A percentile compares a stretch with the other conserved stretches of the same genome.
phyloP scores from a whole-genome alignment of 2,888 invertebrate genomes.

The Lepetodrilus schrolli region DNA sequence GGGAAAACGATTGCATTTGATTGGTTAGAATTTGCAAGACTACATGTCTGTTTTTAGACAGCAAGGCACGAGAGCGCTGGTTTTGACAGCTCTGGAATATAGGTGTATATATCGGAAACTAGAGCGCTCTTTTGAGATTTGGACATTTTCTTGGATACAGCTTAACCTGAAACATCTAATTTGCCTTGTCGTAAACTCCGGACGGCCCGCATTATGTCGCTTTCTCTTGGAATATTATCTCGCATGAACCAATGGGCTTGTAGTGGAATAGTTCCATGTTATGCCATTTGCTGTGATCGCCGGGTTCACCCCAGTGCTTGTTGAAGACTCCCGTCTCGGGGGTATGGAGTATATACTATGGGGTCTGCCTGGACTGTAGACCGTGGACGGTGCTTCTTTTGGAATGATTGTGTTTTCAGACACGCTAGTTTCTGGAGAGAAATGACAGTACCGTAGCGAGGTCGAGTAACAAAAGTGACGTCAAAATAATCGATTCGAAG shows the following conservation, averaged over 20 bases:
- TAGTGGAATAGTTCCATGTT: slow-evolving; percentile 6
- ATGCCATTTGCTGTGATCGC: background rate
- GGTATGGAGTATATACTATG: slow-evolving; percentile 13
- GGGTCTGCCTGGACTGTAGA: background rate
- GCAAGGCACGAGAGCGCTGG: slow-evolving; percentile 6
- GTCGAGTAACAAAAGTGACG: slow-evolving; percentile 46
- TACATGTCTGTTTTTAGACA: slow-evolving; percentile 27
- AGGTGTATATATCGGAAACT: slow-evolving; percentile 12
- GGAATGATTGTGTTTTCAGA: slow-evolving; percentile 3
- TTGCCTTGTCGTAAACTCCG: background rate
- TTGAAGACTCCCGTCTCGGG: background rate
- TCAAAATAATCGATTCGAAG: slow-evolving; percentile 51
- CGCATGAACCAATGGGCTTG: background rate
- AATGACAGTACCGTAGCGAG: slow-evolving; percentile 1
- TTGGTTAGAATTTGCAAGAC: slow-evolving; percentile 22
- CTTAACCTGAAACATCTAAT: background rate
- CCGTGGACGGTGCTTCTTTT: background rate
- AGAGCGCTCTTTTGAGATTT: slow-evolving; percentile 3
- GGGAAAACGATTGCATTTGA: background rate
- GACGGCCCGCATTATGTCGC: slow-evolving; percentile 10
- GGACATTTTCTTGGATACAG: background rate
- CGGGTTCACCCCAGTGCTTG: slow-evolving; percentile 19
- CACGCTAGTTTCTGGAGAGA: background rate
- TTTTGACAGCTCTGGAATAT: background rate
- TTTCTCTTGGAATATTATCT: slow-evolving; percentile 8